Evolutionary conservation across 2,797 vertebrate genomes (phyloP), one percentile per base, ranked within the genome.

Genomic region (Echeneis naucrates): DNA sequence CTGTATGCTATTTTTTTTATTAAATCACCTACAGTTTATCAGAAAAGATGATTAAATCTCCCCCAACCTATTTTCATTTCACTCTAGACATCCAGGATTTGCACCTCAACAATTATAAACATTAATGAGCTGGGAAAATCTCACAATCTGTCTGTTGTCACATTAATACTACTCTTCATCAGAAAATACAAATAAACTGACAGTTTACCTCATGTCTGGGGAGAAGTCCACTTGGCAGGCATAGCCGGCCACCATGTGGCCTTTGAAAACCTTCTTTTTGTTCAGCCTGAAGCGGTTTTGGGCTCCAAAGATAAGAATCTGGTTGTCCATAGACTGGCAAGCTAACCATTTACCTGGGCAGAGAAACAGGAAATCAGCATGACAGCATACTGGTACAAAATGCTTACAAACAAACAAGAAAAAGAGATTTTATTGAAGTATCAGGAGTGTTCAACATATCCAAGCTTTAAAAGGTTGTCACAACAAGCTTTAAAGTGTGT

Each of bases 251-350:
- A 99, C 98, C 98, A 99, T 99, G 89, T 99, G 98, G 52, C 98
- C 98, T 85, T 99, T 99, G 90, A 99, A 99, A 81, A 99, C 95
- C 90, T 99, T 99, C 93, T 99, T 99, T 94, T 99, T 99, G 94
- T 99, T 99, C 80, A 99, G 94, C 77, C 98, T 94, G 94, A 99
- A 99, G 87, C 98, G 96, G 88, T 99, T 99, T 86, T 99, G 98
- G 53, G 98, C 98, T 76, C 98, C 98, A 72, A 99, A 99, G 83
- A 99, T 99, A 84, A 99, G 94, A 84, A 99, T 99, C 90, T 99
- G 98, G 90, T 99, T 99, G 89, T 99, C 98, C 98, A 99, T 99
- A 0, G 98, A 99, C 84, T 99, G 98, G 86, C 98, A 99, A 1
- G 98, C 98, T 24, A 99, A 92, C 98, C 98, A 99, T 68, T 99